Evolutionary conservation across 2,797 vertebrate species (phyloP).

Genomic region (Trachops cirrhosus): DNA sequence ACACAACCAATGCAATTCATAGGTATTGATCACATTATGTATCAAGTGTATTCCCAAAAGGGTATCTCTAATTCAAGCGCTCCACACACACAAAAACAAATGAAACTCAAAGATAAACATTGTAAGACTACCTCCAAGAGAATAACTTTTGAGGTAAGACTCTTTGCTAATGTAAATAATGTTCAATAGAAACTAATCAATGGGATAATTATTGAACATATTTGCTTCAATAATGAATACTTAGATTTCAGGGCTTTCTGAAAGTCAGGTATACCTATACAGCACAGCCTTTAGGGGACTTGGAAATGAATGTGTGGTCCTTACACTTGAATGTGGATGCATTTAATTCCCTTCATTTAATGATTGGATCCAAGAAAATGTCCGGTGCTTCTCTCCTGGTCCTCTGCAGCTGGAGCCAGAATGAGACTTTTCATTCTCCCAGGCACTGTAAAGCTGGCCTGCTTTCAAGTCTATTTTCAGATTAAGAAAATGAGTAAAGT

Average conservation of each 20-base stretch:
- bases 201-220: not conserved
- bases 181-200: not conserved
- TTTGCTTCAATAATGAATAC: not conserved
- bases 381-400: not conserved
- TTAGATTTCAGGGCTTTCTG: not conserved
- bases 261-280: not conserved
- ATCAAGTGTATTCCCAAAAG: not conserved
- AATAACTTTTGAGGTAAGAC: not conserved
- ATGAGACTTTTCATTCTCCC: not conserved
- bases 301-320: not conserved
- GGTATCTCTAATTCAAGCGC: not conserved
- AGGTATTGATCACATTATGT: not conserved
- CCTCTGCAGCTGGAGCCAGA: not conserved
- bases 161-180: not conserved
- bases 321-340: not conserved
- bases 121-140: not conserved
- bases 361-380: not conserved
- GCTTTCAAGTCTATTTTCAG: not conserved
- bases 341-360: not conserved
- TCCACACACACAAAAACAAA: not conserved
- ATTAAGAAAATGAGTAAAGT: not conserved
- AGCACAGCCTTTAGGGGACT: not conserved
- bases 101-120: not conserved
- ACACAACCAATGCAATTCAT: not conserved
- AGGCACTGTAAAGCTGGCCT: not conserved